Conservation (phyloP, 2,888 invertebrate species). For the Eueremaeus valkanovi region DNA sequence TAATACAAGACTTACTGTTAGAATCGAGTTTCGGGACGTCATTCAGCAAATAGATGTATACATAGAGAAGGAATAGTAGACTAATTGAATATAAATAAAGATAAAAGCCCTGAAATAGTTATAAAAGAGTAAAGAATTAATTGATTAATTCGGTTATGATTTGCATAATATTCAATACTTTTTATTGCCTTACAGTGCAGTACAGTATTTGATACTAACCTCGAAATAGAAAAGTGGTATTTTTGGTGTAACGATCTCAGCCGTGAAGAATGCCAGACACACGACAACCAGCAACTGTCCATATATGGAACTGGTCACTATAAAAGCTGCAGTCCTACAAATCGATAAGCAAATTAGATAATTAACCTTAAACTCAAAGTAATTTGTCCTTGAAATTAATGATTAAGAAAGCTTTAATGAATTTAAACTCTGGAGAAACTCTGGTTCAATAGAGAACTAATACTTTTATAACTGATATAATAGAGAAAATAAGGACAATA, state of each 20-base stretch:
- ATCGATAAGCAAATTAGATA: constrained; percentile 1
- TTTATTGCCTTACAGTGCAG: too few relatives aligned
- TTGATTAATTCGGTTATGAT: too few relatives aligned
- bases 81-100: constrained; percentile 89
- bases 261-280: constrained; percentile 88
- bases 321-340: constrained; percentile 80
- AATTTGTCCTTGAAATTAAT: too few relatives aligned
- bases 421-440: not conserved
- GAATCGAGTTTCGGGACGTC: constrained; percentile 54
- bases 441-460: not conserved
- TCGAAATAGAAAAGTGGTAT: constrained; percentile 88
- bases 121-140: too few relatives aligned
- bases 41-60: constrained; percentile 89
- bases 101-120: constrained; percentile 74
- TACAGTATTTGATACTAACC: too few relatives aligned
- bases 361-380: too few relatives aligned
- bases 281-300: constrained; percentile 88
- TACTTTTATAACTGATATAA: not conserved
- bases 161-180: too few relatives aligned
- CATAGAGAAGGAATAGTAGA: constrained; percentile 86
- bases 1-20: constrained; percentile 36
- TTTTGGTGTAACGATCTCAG: constrained; percentile 88
- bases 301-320: constrained; percentile 93
- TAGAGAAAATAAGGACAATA: not conserved
- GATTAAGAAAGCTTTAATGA: too few relatives aligned